Evolutionary conservation across 2,888 invertebrate genomes (phyloP), one percentile per base, ranked within the genome.

Genomic region (Phalangium opilio): DNA sequence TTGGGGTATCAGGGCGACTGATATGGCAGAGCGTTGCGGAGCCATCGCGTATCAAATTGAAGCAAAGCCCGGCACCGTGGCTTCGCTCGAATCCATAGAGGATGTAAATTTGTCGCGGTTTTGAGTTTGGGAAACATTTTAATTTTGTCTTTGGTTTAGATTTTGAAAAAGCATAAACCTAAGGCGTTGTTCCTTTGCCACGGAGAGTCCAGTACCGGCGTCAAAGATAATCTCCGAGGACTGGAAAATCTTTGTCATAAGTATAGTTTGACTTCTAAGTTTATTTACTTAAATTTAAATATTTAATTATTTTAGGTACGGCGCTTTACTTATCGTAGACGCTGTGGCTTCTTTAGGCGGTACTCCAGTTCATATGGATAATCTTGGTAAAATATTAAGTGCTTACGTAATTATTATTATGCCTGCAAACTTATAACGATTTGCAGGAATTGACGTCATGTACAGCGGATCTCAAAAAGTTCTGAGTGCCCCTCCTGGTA

Each of bases 161-260:
- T 75, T n/a, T 63, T 89, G 43, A 67, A 70, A 52, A 70, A 70
- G 46, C 67, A 77, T 54, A 73, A 71, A 47, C 90, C 91, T 0
- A 68, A 72, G 7, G 72, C 83, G 0, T 70, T 89, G 43, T 90
- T 89, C 62, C 70, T 89, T 17, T 78, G 81, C 1, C 87, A 90
- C 58, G 87, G 85, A 1, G 91, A 91, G 64, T 85, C 85, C 1
- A 85, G 87, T 0, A 83, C 83, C 0, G 87, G 89, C 1, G 77
- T 84, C 11, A 69, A 80, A 48, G 91, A 91, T 63, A 78, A 79
- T 3, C 62, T 91, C 17, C 73, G 77, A 49, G 82, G 83, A 1
- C 68, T 90, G 20, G 87, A 86, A 2, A 72, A 77, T 8, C 66
- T 87, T 19, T 86, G 89, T 64, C 79, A 80, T 58, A 78, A 75